Percentiles rank a stretch among this genome's conserved stretches.
phyloP scores from a whole-genome alignment of 2,888 invertebrate genomes.

The Agrochola lychnidis region DNA sequence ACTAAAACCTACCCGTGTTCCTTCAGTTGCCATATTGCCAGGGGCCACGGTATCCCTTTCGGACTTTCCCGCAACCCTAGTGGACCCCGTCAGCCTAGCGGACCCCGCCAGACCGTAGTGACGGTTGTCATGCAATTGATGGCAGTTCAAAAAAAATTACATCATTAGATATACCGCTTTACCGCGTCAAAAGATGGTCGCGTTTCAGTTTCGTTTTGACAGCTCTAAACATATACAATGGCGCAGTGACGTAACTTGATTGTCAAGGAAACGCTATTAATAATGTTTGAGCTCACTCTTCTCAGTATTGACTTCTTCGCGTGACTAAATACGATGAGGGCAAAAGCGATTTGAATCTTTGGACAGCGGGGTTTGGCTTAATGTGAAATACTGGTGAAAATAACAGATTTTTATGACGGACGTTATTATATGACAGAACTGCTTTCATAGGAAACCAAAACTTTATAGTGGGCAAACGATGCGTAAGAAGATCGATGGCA shows the following conservation, averaged over 20 bases:
- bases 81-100: too few relatives aligned
- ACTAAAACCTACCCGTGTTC: too few relatives aligned
- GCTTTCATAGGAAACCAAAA: neutral
- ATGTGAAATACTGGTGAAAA: neutral
- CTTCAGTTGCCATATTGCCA: too few relatives aligned
- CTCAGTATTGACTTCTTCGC: neutral
- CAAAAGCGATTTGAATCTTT: neutral
- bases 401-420: neutral
- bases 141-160: too few relatives aligned
- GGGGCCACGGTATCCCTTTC: too few relatives aligned
- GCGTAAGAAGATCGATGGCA: neutral
- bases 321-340: neutral
- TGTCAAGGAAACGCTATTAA: neutral
- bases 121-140: too few relatives aligned
- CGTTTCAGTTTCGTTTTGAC: neutral
- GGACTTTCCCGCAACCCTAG: too few relatives aligned
- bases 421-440: neutral
- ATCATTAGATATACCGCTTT: neutral
- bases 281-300: neutral
- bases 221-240: neutral
- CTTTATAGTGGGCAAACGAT: neutral
- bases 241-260: neutral
- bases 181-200: neutral
- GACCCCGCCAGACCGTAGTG: too few relatives aligned
- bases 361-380: neutral